Evolutionary conservation across 1,140 invertebrate genomes (phyloP), one percentile per base, ranked within the genome.

Genomic region (Ptiloglossa arizonensis): DNA sequence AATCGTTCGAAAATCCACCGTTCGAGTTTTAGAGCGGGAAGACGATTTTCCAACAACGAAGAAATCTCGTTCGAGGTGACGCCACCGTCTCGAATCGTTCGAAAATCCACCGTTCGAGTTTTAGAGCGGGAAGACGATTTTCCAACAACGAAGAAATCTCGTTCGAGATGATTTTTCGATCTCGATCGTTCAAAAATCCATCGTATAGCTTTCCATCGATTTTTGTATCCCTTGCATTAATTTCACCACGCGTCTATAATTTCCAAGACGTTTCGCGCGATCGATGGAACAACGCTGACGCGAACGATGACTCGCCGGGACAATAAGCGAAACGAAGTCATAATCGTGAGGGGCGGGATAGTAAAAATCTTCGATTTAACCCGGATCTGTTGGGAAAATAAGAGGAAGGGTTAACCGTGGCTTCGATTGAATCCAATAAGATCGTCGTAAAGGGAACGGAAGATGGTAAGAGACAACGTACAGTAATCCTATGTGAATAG

Each of bases 401-500:
- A 50, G 71, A 62, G 67, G 78, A 85, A 67, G 84, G 79, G 80
- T 86, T 85, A 80, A 82, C 60, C 44, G 64, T 73, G 62, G 82
- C 68, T 74, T 77, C 69, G 82, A 85, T 85, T 86, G 83, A 85
- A 91, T 91, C 87, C 71, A 85, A 87, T 88, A 89, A 88, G 86
- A 87, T 82, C 80, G 83, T 90, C 90, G 88, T 91, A 91, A 91
- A 90, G 85, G 87, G 87, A 87, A 86, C 73, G 85, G 84, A 86
- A 82, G 82, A 88, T 66, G 78, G 83, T 82, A 74, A 75, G 82
- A 89, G 88, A 87, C 89, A 89, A 89, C 89, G 89, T 76, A 88
- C 77, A 77, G 89, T 90, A 90, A 90, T 91, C 87, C 88, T 67
- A 89, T 71, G 87, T 86, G 88, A 90, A 90, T 90, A 85, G 85